Evolutionary conservation across 2,797 vertebrate genomes (phyloP).

Genomic region (Pampus argenteus): DNA sequence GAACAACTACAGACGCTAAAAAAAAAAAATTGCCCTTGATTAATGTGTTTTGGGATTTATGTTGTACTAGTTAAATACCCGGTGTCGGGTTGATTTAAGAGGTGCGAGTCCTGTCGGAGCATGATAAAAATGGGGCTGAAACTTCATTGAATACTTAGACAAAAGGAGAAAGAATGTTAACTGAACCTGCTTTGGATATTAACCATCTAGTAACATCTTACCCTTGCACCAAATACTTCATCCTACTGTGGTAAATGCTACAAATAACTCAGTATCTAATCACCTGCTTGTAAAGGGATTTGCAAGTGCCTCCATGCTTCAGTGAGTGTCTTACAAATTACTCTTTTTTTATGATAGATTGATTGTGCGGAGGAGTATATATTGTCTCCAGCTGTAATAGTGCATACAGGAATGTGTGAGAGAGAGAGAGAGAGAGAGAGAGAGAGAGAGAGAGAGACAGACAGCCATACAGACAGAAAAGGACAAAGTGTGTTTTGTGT

Average conservation of each 20-base stretch:
- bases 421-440: slow-evolving; percentile 1
- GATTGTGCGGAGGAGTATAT: slow-evolving; percentile 53
- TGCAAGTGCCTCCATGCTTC: slow-evolving; percentile 28
- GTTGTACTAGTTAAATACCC: slow-evolving; percentile 35
- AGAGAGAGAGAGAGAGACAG: slow-evolving; percentile 24
- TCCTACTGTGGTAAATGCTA: slow-evolving; percentile 26
- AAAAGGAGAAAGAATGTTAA: slow-evolving; percentile 25
- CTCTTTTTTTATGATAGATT: slow-evolving; percentile 54
- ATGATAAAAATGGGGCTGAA: slow-evolving; percentile 31
- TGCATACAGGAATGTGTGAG: slow-evolving; percentile 61
- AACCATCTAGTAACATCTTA: slow-evolving; percentile 20
- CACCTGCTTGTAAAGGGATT: slow-evolving; percentile 42
- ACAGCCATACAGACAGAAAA: slow-evolving; percentile 21
- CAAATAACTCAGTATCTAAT: slow-evolving; percentile 44
- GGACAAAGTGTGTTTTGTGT: slow-evolving; percentile 52
- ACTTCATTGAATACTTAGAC: slow-evolving; percentile 17
- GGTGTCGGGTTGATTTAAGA: slow-evolving; percentile 38
- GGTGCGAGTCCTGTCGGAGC: slow-evolving; percentile 12
- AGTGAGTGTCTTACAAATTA: slow-evolving; percentile 39
- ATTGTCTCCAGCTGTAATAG: slow-evolving; percentile 69
- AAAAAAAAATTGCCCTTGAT: slow-evolving; percentile 58
- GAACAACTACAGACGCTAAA: slow-evolving; percentile 38
- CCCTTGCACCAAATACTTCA: slow-evolving; percentile 25
- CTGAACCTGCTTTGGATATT: slow-evolving; percentile 25
- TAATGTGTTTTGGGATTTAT: slow-evolving; percentile 51